phyloP scores from a whole-genome alignment of 53 echinoderm and acorn worm species.

The Antedon mediterranea region DNA sequence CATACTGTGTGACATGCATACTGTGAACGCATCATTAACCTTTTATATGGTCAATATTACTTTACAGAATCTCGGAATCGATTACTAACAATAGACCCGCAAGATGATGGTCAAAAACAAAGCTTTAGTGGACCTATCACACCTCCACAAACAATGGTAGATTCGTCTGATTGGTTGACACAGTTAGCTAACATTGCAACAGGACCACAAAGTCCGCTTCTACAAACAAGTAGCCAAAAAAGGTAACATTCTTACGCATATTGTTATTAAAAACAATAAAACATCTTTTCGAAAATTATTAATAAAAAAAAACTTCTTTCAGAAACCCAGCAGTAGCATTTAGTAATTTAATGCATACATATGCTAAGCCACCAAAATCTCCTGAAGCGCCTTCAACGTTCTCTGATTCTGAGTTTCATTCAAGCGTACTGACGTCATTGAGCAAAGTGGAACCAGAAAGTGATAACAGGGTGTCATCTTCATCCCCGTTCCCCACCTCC shows the following conservation, averaged over 20 bases:
- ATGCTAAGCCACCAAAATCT: slow-evolving; percentile 39
- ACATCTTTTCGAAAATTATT: too few species aligned
- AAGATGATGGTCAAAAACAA: neutral
- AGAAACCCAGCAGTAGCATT: neutral
- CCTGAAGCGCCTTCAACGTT: slow-evolving; percentile 11
- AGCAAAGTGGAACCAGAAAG: slow-evolving; percentile 20
- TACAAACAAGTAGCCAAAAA: slow-evolving; percentile 8
- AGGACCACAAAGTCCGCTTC: slow-evolving; percentile 37
- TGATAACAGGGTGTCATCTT: slow-evolving; percentile 30
- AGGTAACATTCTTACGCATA: too few species aligned
- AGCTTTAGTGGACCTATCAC: neutral
- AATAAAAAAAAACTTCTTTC: neutral
- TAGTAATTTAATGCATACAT: slow-evolving; percentile 29
- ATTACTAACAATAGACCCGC: neutral
- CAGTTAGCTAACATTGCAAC: slow-evolving; percentile 50
- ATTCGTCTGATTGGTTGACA: slow-evolving; percentile 23
- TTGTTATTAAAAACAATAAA: too few species aligned
- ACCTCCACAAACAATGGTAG: neutral
- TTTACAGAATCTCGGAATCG: neutral
- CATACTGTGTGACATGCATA: too few species aligned
- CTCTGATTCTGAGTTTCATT: neutral
- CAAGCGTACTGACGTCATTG: neutral
- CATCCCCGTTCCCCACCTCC: slow-evolving; percentile 31
- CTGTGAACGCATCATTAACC: neutral
- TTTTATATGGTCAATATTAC: neutral